A percentile compares a stretch with the other conserved stretches of the same genome.
Conservation (phyloP, 2,888 invertebrate species). For the Argyresthia goedartella region DNA sequence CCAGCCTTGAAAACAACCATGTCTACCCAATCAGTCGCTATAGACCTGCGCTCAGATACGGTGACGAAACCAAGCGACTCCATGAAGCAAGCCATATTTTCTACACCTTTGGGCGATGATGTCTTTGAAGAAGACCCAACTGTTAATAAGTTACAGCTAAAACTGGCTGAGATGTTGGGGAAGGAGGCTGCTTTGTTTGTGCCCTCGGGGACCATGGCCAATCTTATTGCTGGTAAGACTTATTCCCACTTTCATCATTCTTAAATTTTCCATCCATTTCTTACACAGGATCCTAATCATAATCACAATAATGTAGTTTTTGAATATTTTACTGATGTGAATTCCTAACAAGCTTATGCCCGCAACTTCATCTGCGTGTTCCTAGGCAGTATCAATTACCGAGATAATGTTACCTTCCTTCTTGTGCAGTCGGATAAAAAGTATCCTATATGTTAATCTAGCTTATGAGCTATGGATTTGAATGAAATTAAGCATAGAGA, state of each 20-base stretch:
- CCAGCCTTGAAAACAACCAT: neutral
- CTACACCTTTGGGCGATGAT: conserved; percentile 86
- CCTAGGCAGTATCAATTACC: too few relatives aligned
- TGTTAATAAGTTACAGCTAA: conserved; percentile 76
- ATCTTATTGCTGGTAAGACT: conserved; percentile 81
- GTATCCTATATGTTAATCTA: too few relatives aligned
- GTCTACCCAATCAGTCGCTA: conserved; percentile 1
- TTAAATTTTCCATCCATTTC: too few relatives aligned
- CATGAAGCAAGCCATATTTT: conserved; percentile 84
- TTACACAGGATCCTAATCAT: too few relatives aligned
- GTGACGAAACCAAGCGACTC: conserved; percentile 78
- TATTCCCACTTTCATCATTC: neutral
- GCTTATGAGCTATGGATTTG: too few relatives aligned
- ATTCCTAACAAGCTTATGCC: too few relatives aligned
- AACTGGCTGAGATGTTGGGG: conserved; percentile 77
- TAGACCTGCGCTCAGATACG: conserved; percentile 89
- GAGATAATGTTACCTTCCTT: too few relatives aligned
- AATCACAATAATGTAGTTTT: too few relatives aligned
- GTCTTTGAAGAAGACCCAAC: conserved; percentile 90
- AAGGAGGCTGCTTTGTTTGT: conserved; percentile 87
- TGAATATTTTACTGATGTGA: too few relatives aligned
- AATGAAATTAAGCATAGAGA: too few relatives aligned
- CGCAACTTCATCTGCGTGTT: too few relatives aligned
- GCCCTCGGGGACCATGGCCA: conserved; percentile 89
- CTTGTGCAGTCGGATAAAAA: too few relatives aligned